Conservation (phyloP, 2,113 vertebrate genomes). For the Corythoichthys intestinalis region DNA sequence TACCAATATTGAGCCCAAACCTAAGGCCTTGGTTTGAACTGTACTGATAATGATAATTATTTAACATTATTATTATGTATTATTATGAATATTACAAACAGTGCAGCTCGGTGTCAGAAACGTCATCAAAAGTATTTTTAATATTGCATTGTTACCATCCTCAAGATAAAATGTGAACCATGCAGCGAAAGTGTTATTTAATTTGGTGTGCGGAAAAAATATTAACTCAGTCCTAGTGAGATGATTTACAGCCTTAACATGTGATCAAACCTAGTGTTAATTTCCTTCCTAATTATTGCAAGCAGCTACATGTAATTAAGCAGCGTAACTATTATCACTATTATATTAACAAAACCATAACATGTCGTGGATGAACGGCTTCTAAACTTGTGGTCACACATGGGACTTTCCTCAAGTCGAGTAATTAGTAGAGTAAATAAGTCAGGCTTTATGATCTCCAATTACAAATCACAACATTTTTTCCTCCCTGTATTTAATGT, state of each 20-base stretch:
- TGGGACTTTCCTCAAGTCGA: slow-evolving; percentile 3
- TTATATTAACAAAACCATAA: neutral
- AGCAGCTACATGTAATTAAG: neutral
- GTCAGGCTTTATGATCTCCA: slow-evolving; percentile 43
- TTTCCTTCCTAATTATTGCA: neutral
- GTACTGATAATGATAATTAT: too few species aligned
- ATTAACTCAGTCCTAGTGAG: neutral
- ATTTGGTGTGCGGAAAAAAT: neutral
- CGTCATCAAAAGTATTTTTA: too few species aligned
- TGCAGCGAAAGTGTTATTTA: neutral
- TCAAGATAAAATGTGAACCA: neutral
- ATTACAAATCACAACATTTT: slow-evolving; percentile 40
- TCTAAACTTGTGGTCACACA: neutral
- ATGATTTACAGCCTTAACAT: neutral
- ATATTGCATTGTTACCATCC: too few species aligned
- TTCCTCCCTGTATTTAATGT: neutral
- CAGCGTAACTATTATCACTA: neutral
- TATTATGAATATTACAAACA: neutral
- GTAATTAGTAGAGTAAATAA: slow-evolving; percentile 41
- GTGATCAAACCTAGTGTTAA: neutral
- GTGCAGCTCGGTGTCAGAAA: neutral
- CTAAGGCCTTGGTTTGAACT: too few species aligned
- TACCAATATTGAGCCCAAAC: too few species aligned
- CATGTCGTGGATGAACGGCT: neutral
- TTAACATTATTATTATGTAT: too few species aligned